These are phyloP conservation scores for Ameiurus melas DNA, from an alignment of 2,113 vertebrate genomes.

Conservation along the genomic window DNA sequence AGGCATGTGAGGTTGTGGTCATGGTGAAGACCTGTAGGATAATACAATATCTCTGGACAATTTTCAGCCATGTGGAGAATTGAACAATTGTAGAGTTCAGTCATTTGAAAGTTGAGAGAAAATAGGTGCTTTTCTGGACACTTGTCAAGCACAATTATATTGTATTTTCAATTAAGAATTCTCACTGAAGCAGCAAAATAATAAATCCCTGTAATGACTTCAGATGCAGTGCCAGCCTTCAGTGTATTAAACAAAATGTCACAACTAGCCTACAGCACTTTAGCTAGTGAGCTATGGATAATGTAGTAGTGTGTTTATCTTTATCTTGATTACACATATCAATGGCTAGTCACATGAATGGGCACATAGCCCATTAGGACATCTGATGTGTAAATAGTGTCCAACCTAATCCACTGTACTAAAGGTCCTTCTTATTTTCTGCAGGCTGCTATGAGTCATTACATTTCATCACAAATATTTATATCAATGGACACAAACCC, in stretches of 20 bases:
- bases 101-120: not conserved
- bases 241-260: not conserved
- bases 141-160: not conserved
- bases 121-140: not conserved
- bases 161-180: slow-evolving; percentile 22
- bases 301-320: not conserved
- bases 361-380: not conserved
- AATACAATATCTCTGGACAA: not conserved
- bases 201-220: slow-evolving; percentile 20
- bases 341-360: not conserved
- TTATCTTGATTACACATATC: not conserved
- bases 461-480: not conserved
- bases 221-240: not conserved
- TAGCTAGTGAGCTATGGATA: not conserved
- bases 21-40: not conserved
- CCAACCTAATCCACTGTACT: not conserved
- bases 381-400: not conserved
- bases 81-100: not conserved
- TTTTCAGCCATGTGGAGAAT: not conserved
- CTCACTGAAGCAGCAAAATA: not conserved
- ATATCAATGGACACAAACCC: no score
- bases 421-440: not conserved
- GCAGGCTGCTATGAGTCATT: not conserved
- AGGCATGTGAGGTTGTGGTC: not conserved
- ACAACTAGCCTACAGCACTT: not conserved